phyloP scores from a whole-genome alignment of 2,888 invertebrate species.

The Spicauda simplicius region DNA sequence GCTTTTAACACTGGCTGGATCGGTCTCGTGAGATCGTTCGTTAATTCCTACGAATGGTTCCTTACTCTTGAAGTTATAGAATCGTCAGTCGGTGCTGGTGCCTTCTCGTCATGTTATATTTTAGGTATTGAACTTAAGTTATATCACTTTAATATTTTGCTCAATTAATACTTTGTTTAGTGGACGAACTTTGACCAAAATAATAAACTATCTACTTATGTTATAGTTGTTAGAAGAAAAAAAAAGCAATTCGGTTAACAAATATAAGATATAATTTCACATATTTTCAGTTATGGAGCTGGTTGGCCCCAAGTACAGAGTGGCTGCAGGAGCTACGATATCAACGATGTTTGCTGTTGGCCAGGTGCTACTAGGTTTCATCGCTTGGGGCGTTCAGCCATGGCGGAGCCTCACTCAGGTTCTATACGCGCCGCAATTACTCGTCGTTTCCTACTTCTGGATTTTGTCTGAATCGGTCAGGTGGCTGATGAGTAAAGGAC shows the following conservation, averaged over 20 bases:
- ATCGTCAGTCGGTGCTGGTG: slow-evolving; percentile 88
- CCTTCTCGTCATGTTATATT: slow-evolving; percentile 90
- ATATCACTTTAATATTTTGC: not conserved
- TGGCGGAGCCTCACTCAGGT: slow-evolving; percentile 89
- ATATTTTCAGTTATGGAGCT: slow-evolving; percentile 88
- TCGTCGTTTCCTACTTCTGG: slow-evolving; percentile 89
- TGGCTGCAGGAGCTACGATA: slow-evolving; percentile 89
- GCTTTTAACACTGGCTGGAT: slow-evolving; percentile 86
- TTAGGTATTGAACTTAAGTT: slow-evolving; percentile 69
- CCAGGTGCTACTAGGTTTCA: slow-evolving; percentile 88
- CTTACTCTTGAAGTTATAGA: slow-evolving; percentile 89
- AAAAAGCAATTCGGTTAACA: too few relatives aligned
- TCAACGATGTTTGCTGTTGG: slow-evolving; percentile 90
- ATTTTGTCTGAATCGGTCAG: slow-evolving; percentile 90
- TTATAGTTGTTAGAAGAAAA: too few relatives aligned
- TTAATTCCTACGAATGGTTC: slow-evolving; percentile 89
- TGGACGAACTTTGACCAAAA: too few relatives aligned
- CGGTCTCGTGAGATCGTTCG: slow-evolving; percentile 88
- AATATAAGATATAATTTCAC: too few relatives aligned
- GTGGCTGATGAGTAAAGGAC: slow-evolving; percentile 90
- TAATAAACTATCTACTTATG: too few relatives aligned
- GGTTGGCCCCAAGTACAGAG: slow-evolving; percentile 90
- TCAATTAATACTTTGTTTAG: too few relatives aligned
- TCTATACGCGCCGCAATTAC: slow-evolving; percentile 89
- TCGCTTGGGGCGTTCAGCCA: slow-evolving; percentile 88